These are phyloP conservation scores for Pleuronectes platessa DNA, from an alignment of 2,113 vertebrate species.

Conservation along the genomic window DNA sequence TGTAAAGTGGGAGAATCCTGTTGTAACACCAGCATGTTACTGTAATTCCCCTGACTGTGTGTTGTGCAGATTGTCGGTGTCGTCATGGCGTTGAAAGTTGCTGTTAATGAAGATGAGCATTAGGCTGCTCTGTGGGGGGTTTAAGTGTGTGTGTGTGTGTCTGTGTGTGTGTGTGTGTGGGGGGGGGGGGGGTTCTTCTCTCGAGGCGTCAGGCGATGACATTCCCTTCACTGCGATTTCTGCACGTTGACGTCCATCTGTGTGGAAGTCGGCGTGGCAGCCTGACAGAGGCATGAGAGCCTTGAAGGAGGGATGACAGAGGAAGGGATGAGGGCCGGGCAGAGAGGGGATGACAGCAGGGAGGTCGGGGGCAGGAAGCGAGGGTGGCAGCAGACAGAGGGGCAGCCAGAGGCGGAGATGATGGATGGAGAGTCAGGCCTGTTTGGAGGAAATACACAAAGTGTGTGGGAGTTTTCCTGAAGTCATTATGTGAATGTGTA, in stretches of 20 bases:
- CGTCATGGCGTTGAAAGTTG: slow-evolving; percentile 29
- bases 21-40: slow-evolving; percentile 1
- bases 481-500: neutral
- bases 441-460: neutral
- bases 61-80: slow-evolving; percentile 23
- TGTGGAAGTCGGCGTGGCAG: slow-evolving; percentile 56
- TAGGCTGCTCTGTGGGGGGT: neutral
- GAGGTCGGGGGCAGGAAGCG: slow-evolving; percentile 23
- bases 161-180: neutral
- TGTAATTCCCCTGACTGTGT: slow-evolving; percentile 2
- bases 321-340: slow-evolving; percentile 30
- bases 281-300: slow-evolving; percentile 59
- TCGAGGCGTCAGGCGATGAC: slow-evolving; percentile 44
- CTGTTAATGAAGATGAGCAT: neutral
- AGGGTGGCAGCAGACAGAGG: slow-evolving; percentile 23
- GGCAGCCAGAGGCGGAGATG: slow-evolving; percentile 1
- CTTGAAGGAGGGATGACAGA: slow-evolving; percentile 56
- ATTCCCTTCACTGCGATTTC: slow-evolving; percentile 45
- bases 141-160: no score
- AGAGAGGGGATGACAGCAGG: slow-evolving; percentile 23
- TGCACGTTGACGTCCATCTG: slow-evolving; percentile 46
- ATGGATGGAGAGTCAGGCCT: slow-evolving; percentile 6
- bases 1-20: neutral
- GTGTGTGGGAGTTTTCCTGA: neutral
- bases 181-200: slow-evolving; percentile 20